Evolutionary conservation across 2,888 invertebrate genomes (phyloP).

Genomic region (Hedya salicella): DNA sequence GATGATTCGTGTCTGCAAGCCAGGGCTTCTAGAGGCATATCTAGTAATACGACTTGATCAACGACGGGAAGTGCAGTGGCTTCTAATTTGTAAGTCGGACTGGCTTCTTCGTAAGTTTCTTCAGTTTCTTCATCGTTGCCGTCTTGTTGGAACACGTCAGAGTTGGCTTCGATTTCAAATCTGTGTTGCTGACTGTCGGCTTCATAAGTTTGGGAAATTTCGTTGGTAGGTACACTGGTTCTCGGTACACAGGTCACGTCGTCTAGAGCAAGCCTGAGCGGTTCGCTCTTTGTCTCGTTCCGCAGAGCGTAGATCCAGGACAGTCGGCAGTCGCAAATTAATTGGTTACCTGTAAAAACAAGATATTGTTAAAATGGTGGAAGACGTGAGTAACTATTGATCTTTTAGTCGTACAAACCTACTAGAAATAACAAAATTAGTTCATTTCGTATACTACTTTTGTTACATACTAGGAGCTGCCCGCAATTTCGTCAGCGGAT

Average conservation of each 20-base stretch:
- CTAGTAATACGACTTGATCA: constrained; percentile 65
- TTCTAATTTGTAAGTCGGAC: constrained; percentile 62
- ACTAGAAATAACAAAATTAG: no score
- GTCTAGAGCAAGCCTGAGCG: constrained; percentile 88
- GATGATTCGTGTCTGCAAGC: constrained; percentile 66
- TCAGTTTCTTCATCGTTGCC: constrained; percentile 60
- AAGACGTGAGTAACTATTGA: neutral
- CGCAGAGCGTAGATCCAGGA: constrained; percentile 90
- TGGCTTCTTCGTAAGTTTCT: constrained; percentile 58
- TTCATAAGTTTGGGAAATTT: constrained; percentile 42
- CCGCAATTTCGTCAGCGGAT: no score
- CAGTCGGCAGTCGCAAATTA: constrained; percentile 92
- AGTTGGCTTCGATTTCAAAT: constrained; percentile 58
- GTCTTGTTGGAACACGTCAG: constrained; percentile 59
- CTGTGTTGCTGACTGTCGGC: constrained; percentile 53
- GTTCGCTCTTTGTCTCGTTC: constrained; percentile 90
- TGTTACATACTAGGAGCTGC: no score
- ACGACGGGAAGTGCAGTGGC: constrained; percentile 60
- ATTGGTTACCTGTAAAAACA: constrained; percentile 88
- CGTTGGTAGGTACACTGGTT: constrained; percentile 49
- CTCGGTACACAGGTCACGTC: constrained; percentile 86
- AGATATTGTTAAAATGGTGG: constrained; percentile 12
- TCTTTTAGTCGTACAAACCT: neutral
- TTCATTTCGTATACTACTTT: no score
- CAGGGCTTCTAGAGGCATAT: constrained; percentile 65